These are phyloP conservation scores for Zaprionus ghesquierei DNA, from an alignment of 1,140 invertebrate genomes.

Conservation along the genomic window DNA sequence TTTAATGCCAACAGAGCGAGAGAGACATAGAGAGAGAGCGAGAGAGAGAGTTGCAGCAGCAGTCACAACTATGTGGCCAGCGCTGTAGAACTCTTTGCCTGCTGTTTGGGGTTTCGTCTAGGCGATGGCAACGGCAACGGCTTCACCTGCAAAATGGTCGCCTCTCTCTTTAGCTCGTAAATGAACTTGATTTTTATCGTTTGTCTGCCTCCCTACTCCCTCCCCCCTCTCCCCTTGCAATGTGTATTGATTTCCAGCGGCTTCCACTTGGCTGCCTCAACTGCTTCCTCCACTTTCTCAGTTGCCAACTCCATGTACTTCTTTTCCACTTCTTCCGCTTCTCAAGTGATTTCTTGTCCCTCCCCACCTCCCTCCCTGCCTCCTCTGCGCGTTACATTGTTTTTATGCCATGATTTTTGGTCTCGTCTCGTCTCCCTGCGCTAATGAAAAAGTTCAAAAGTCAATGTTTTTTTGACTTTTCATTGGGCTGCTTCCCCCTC, in stretches of 20 bases:
- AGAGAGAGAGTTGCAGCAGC: slow-evolving; percentile 17
- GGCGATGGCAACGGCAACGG: slow-evolving; percentile 7
- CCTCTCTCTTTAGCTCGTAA: slow-evolving; percentile 59
- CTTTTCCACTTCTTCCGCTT: not conserved
- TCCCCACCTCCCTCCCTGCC: no score
- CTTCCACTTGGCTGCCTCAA: slow-evolving; percentile 63
- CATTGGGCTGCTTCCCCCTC: slow-evolving; percentile 3
- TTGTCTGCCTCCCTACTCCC: slow-evolving; percentile 22
- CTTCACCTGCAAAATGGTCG: slow-evolving; percentile 50
- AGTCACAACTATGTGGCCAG: slow-evolving; percentile 48
- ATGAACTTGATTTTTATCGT: slow-evolving; percentile 81
- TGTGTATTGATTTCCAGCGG: slow-evolving; percentile 69
- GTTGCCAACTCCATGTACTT: not conserved
- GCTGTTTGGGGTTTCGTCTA: slow-evolving; percentile 24
- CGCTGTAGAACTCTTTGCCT: slow-evolving; percentile 17
- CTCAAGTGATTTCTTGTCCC: slow-evolving; percentile 57
- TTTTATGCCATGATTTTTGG: slow-evolving; percentile 49
- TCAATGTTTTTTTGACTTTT: slow-evolving; percentile 53
- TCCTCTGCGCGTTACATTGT: slow-evolving; percentile 55
- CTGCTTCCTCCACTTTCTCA: slow-evolving; percentile 20
- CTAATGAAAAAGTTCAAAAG: slow-evolving; percentile 65
- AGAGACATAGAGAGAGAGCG: not conserved
- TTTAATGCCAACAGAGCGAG: slow-evolving; percentile 66
- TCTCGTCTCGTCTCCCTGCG: slow-evolving; percentile 36
- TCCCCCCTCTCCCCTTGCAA: not conserved